Percentiles rank a stretch among this genome's conserved stretches.
Conservation (phyloP, 1,140 invertebrate species). For the Akabosia matsudoensis region DNA sequence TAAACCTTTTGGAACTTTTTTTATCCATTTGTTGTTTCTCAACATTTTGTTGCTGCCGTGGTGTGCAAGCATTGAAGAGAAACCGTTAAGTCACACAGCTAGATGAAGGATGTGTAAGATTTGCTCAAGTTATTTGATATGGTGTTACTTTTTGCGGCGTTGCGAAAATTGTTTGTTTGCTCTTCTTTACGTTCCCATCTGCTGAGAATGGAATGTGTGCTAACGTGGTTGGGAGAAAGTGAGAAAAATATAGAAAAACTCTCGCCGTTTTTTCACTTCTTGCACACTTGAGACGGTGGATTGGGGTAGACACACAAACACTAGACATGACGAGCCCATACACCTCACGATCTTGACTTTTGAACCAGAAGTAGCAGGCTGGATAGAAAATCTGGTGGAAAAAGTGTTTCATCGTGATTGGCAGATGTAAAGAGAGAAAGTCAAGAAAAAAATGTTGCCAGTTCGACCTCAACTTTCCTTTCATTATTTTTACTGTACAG, state of each 20-base stretch:
- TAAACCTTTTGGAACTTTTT: background rate
- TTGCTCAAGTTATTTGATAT: background rate
- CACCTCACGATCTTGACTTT: background rate
- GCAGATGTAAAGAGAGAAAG: constrained; percentile 1
- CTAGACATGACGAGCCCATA: background rate
- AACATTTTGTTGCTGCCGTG: background rate
- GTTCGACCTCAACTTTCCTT: background rate
- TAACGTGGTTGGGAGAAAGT: too few relatives aligned
- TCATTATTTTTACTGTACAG: background rate
- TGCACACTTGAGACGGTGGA: background rate
- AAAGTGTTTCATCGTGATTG: constrained; percentile 14
- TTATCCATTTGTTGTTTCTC: background rate
- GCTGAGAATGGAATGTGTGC: background rate
- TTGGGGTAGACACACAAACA: background rate
- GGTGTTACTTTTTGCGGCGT: background rate
- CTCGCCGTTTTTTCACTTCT: background rate
- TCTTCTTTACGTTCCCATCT: background rate
- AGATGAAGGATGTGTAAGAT: background rate
- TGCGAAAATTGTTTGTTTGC: background rate
- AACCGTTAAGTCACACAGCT: background rate
- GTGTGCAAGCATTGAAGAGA: too few relatives aligned
- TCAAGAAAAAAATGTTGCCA: background rate
- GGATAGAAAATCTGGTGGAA: background rate
- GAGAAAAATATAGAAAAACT: background rate
- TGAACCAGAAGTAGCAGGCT: background rate